Evolutionary conservation across 2,888 invertebrate species (phyloP).

Genomic region (Scaptomyza flava): DNA sequence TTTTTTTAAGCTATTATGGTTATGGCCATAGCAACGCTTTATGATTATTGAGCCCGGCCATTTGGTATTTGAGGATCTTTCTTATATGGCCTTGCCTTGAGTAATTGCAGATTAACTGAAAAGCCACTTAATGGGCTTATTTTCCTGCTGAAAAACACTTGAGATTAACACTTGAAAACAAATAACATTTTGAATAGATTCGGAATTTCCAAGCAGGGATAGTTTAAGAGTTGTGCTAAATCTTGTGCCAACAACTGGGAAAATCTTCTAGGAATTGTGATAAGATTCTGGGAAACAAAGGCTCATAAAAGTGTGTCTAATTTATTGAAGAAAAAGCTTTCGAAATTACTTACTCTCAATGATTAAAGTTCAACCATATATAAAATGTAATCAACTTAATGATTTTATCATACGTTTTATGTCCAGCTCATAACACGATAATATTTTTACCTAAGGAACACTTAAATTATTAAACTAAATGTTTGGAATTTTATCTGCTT

Average conservation of each 20-base stretch:
- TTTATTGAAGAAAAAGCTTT: slow-evolving; percentile 1
- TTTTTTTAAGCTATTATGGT: slow-evolving; percentile 39
- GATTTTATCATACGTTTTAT: too few species aligned
- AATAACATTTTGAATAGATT: background rate
- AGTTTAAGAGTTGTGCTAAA: slow-evolving; percentile 22
- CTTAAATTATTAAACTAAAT: too few species aligned
- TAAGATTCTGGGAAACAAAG: slow-evolving; percentile 18
- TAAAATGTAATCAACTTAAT: background rate
- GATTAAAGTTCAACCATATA: background rate
- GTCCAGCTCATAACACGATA: too few species aligned
- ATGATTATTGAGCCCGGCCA: slow-evolving; percentile 11
- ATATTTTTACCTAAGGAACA: too few species aligned
- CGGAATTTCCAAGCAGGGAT: too few species aligned
- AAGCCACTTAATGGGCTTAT: slow-evolving; percentile 27
- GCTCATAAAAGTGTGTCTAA: background rate
- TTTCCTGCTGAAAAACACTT: slow-evolving; percentile 13
- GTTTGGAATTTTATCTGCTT: too few species aligned
- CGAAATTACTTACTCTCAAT: background rate
- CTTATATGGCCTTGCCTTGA: slow-evolving; percentile 25
- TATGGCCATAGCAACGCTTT: slow-evolving; percentile 32
- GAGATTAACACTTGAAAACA: slow-evolving; percentile 26
- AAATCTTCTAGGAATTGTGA: slow-evolving; percentile 15
- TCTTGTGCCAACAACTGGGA: slow-evolving; percentile 6
- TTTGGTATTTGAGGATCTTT: slow-evolving; percentile 27
- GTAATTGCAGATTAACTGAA: slow-evolving; percentile 41